Evolutionary conservation across 2,113 vertebrate genomes (phyloP).

Genomic region (Noctilio leporinus): DNA sequence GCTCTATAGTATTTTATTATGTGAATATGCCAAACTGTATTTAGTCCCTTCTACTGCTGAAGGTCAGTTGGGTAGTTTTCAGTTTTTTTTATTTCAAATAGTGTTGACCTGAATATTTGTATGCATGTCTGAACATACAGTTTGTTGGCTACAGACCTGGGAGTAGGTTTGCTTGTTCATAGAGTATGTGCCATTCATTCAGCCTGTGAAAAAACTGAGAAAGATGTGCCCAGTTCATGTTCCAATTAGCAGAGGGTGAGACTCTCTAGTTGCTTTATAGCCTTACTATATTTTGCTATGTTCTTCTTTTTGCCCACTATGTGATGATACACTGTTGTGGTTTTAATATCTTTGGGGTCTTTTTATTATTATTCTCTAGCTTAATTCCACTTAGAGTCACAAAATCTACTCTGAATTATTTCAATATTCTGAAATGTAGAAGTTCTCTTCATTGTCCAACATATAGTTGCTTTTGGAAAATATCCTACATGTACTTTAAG

Average conservation of each 20-base stretch:
- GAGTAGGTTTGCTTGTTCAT: background rate
- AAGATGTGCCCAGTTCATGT: background rate
- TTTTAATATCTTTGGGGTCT: background rate
- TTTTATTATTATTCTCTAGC: background rate
- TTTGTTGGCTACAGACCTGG: background rate
- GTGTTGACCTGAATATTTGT: background rate
- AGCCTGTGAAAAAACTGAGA: background rate
- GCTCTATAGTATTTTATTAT: background rate
- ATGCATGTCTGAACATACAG: background rate
- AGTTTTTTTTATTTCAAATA: background rate
- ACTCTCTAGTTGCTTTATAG: background rate
- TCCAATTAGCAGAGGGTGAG: background rate
- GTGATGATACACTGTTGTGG: background rate
- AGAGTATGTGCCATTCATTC: background rate
- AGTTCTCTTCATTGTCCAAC: background rate
- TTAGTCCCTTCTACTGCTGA: background rate
- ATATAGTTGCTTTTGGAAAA: background rate
- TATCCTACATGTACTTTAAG: background rate
- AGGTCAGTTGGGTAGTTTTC: background rate
- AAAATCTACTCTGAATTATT: background rate
- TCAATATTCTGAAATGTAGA: background rate
- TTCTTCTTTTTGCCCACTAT: background rate
- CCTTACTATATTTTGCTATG: background rate
- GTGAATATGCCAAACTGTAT: background rate
- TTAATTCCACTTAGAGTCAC: background rate